Base-by-base conservation (phyloP, 2,888 invertebrate genomes). In the Nephrotoma appendiculata region DNA sequence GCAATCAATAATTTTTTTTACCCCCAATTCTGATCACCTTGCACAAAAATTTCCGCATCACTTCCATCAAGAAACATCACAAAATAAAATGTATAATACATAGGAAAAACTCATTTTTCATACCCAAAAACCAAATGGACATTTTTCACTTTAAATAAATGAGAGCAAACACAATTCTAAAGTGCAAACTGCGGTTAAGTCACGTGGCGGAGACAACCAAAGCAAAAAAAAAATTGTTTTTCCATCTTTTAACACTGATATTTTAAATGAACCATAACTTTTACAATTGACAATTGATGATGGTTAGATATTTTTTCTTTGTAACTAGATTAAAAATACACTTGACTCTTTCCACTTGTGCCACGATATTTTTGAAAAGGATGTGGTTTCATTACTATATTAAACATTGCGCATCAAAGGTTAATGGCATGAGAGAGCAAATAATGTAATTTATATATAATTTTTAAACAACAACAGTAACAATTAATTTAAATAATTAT, bases 181-280 rank as follows among this genome's bases (percentile, higher is more conserved):
- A 84, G 84, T 84, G 84, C 84, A 84, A 84, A 84, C 41, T 84
- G 84, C 42, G 84, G 84, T 84, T 84, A 43, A 42, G 84, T 84
- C 84, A 84, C 84, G 84, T 84, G 84, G 43, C 84, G 41, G 84
- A 84, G 83, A 84, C 83, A 84, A 84, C 42, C n/a, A 41, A 41
- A 84, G 19, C 6, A 57, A 12, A 48, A 57, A 19, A 57, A 57
- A 57, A 19, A 57, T n/a, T 19, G 15, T 9, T 57, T 52, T 57
- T 57, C 57, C 19, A 31, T 71, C 71, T 71, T 31, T 71, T 71
- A 19, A 71, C 71, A 71, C 71, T 31, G 71, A 71, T 71, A 9
- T 5, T 52, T 15, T 15, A 52, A 52, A 52, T 71, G 71, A 71
- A 71, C 71, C 71, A 9, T 71, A 71, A 71, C 71, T 31, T 71